These are phyloP conservation scores for Drosophila aff. DNA, from an alignment of 1,140 invertebrate species.

Conservation along the genomic window DNA sequence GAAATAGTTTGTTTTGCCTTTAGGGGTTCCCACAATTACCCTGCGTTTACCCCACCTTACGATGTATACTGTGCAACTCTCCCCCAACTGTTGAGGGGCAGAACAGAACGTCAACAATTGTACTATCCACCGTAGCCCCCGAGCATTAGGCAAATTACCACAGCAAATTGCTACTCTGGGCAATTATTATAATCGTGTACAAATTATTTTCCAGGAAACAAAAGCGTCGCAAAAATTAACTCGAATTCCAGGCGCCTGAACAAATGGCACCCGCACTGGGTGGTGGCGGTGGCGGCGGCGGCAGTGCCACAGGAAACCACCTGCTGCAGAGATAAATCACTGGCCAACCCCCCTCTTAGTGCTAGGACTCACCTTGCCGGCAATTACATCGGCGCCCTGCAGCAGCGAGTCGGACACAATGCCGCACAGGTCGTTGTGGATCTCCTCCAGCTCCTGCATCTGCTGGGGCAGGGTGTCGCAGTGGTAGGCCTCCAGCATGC, in stretches of 20 bases:
- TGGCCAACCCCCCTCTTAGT: neutral
- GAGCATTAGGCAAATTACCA: constrained; percentile 70
- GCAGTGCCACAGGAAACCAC: constrained; percentile 36
- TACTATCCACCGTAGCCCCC: neutral
- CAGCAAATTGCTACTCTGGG: constrained; percentile 63
- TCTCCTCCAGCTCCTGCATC: constrained; percentile 94
- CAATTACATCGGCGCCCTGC: constrained; percentile 92
- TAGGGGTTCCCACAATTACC: neutral
- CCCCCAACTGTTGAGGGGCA: no score
- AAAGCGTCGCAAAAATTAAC: constrained; percentile 56
- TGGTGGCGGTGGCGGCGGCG: neutral
- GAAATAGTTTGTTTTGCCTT: neutral
- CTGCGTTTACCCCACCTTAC: no score
- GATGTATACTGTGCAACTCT: neutral
- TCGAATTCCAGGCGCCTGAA: constrained; percentile 23
- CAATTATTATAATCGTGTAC: constrained; percentile 75
- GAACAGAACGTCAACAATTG: neutral
- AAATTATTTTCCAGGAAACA: constrained; percentile 63
- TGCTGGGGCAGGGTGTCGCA: constrained; percentile 91
- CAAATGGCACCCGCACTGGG: neutral
- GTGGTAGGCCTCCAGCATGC: constrained; percentile 91
- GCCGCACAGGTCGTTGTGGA: constrained; percentile 92
- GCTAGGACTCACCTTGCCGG: constrained; percentile 89
- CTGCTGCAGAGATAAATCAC: constrained; percentile 64
- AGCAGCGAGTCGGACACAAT: constrained; percentile 92